A percentile compares a stretch with the other conserved stretches of the same genome.
phyloP scores from a whole-genome alignment of 2,888 invertebrate species.

The Odontomyia ornata region DNA sequence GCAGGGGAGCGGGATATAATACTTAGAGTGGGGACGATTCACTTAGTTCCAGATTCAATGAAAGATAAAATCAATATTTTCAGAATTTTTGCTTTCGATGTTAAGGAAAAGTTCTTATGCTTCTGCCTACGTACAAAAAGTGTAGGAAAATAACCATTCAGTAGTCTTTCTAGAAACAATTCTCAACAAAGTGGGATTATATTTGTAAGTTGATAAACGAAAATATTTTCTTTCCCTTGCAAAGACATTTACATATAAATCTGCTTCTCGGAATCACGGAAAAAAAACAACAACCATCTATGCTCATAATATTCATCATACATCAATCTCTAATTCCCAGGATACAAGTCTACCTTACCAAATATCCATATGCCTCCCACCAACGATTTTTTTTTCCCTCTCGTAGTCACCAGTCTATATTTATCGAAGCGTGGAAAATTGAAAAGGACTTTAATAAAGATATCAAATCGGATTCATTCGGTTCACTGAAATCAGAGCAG shows the following conservation, averaged over 20 bases:
- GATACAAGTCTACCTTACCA: not conserved
- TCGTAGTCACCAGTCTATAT: not conserved
- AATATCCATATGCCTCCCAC: not conserved
- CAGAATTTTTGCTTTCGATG: not conserved
- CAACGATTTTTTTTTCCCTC: not conserved
- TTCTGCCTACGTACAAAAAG: not conserved
- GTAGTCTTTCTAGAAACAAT: too few species aligned
- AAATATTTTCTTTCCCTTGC: too few species aligned
- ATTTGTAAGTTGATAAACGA: too few species aligned
- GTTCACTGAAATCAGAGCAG: not conserved
- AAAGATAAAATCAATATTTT: not conserved
- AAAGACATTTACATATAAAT: too few species aligned
- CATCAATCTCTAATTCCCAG: not conserved
- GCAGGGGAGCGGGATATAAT: not conserved
- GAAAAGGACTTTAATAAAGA: conserved; percentile 36
- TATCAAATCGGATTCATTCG: conserved; percentile 2
- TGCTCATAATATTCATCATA: not conserved
- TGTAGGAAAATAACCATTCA: not conserved
- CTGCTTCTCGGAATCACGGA: too few species aligned
- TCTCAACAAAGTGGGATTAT: too few species aligned
- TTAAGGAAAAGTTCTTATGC: not conserved
- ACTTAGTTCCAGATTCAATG: not conserved
- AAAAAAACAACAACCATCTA: too few species aligned
- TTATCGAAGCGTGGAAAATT: conserved; percentile 20
- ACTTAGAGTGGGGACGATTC: not conserved